Base-by-base conservation (phyloP, 2,113 vertebrate genomes). In the Charadrius vociferus region DNA sequence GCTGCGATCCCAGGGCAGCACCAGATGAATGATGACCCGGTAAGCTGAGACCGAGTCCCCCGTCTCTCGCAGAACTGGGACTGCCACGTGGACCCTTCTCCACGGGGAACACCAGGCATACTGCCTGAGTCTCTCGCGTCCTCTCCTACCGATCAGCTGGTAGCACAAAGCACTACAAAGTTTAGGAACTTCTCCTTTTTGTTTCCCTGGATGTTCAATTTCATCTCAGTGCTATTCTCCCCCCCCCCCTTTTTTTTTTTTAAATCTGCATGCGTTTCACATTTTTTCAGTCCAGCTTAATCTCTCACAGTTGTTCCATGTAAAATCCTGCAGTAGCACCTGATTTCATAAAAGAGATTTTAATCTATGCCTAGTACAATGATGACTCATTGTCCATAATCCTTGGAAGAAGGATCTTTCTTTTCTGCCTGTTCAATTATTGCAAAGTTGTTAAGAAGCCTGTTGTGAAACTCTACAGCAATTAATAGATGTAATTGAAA, bases 61-160 rank as follows among this genome's bases (percentile, higher is more conserved):
- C 6, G 1, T 27, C 27, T 19, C 3, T 47, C 29, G 63, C 49
- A 77, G 49, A 43, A 16, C 3, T 3, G 1, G 24, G 18, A 43
- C 23, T 27, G 24, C 37, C 55, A 11, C 2, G 1, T 1, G 3
- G 21, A 15, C 32, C 20, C 7, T 62, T 61, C 39, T 39, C 26
- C 4, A 1, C 2, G 1, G 50, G 34, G 7, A 63, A 4, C 34
- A 36, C 10, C 47, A 47, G 11, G 18, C 23, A 30, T 2, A 3
- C 11, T 15, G 56, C 39, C 55, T 0, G 0, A 21, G 26, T 6
- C 39, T 30, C 63, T 45, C 10, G 0, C 18, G 6, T 6, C 37
- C 49, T 67, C 65, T 59, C 43, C 32, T 41, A 4, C 39, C 1
- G 4, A 36, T 15, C 45, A 39, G 14, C 66, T 32, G 24, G 32